These are phyloP conservation scores for Pasiphila rectangulata DNA, from an alignment of 2,888 invertebrate species.

Conservation along the genomic window DNA sequence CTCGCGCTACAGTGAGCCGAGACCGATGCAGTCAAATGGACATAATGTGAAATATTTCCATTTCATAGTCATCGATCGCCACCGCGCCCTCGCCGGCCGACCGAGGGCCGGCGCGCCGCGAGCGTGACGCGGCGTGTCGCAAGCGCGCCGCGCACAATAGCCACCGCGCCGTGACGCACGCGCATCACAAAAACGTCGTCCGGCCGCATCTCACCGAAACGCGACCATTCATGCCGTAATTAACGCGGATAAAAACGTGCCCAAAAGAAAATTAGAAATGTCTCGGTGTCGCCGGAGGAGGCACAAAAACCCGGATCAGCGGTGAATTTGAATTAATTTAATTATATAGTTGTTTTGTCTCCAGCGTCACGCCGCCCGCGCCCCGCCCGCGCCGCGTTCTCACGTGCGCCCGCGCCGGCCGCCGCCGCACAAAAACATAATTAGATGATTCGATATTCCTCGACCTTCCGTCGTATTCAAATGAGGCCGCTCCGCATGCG, in stretches of 20 bases:
- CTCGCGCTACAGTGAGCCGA: too few relatives aligned
- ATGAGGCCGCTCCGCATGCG: slow-evolving; percentile 30
- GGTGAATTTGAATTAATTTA: slow-evolving; percentile 68
- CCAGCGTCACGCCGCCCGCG: slow-evolving; percentile 36
- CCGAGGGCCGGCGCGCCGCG: not conserved
- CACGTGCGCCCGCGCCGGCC: not conserved
- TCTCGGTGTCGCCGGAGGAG: slow-evolving; percentile 56
- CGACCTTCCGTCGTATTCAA: slow-evolving; percentile 43
- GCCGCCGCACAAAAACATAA: slow-evolving; percentile 45
- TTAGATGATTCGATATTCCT: slow-evolving; percentile 44
- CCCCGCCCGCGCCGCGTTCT: not conserved
- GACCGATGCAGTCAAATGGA: too few relatives aligned
- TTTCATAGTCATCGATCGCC: slow-evolving; percentile 2
- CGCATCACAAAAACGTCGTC: slow-evolving; percentile 50
- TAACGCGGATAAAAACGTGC: slow-evolving; percentile 67
- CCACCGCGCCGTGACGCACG: slow-evolving; percentile 58
- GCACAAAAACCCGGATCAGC: slow-evolving; percentile 54
- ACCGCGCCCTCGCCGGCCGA: not conserved
- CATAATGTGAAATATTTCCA: not conserved
- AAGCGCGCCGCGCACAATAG: slow-evolving; percentile 28
- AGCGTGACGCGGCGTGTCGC: slow-evolving; percentile 2
- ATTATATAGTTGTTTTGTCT: slow-evolving; percentile 66
- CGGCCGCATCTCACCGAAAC: slow-evolving; percentile 37
- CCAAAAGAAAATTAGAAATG: slow-evolving; percentile 72
- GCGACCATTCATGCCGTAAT: slow-evolving; percentile 71